phyloP scores from a whole-genome alignment of 2,888 invertebrate genomes.

The Dicycla oo region DNA sequence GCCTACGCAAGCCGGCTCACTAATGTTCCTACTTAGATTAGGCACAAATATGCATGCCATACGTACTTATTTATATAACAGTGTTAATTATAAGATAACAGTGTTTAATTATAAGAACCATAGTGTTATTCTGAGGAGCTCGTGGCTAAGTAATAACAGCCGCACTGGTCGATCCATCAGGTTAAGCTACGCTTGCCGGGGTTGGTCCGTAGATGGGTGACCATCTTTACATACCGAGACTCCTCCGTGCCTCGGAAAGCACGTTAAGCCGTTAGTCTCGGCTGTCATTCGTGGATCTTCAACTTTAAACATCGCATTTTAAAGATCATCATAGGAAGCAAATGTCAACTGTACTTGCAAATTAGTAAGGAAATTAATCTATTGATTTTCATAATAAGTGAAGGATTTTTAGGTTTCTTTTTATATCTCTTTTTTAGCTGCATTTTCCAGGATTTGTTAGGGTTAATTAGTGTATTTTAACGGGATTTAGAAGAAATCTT shows the following conservation, averaged over 20 bases:
- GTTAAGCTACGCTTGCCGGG: too few relatives aligned
- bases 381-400: neutral
- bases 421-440: neutral
- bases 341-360: neutral
- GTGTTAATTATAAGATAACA: constrained; percentile 11
- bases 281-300: too few relatives aligned
- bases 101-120: constrained; percentile 10
- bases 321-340: neutral
- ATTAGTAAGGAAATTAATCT: neutral
- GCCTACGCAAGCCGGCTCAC: constrained; percentile 14
- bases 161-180: too few relatives aligned
- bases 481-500: neutral
- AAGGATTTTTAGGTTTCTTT: neutral
- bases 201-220: too few relatives aligned
- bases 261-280: too few relatives aligned
- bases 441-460: neutral
- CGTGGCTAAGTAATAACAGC: too few relatives aligned
- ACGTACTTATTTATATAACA: constrained; percentile 1
- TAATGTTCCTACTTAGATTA: constrained; percentile 34
- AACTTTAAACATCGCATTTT: neutral
- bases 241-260: too few relatives aligned
- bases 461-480: neutral
- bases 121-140: neutral
- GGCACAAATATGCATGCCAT: constrained; percentile 7
- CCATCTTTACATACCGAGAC: too few relatives aligned